Evolutionary conservation across 2,888 invertebrate species (phyloP), one percentile per base, ranked within the genome.

Genomic region (Crepidodera aurea): DNA sequence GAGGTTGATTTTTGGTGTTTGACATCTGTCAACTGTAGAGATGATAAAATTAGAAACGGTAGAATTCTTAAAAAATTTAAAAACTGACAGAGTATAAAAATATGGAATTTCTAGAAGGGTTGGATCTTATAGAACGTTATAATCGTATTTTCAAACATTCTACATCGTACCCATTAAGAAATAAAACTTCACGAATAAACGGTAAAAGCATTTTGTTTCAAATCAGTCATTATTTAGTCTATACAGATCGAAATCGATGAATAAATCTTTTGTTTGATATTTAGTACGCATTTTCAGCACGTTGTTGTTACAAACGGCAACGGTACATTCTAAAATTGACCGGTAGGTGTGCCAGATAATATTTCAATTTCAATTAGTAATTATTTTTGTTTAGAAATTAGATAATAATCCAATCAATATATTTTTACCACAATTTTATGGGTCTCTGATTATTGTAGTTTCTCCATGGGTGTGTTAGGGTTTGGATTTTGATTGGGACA

Each of bases 351-450:
- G 62, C 34, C 37, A 29, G 34, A 34, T 19, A 57, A 42, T 57
- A 62, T 62, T 62, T 62, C 62, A 34, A 46, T 57, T 57, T 62
- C 57, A 62, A 62, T 62, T 57, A 57, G 56, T 34, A 61, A 55
- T 44, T 55, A 48, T 48, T 55, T 55, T 55, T 39, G 60, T 50
- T 55, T 22, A 51, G 51, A 56, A 61, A 54, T 40, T 37, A 60
- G 60, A 54, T 60, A 60, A 54, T 50, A 42, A 51, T 56, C 25
- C 44, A 40, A 61, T 51, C 56, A 37, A 48, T 48, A 48, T 6
- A 48, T 27, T 48, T 48, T 48, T 48, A 8, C 13, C 22, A 15
- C 25, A 10, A 6, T 48, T 48, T 48, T 27, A 27, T 48, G 13
- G 44, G 42, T 29, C 29, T 29, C 10, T 29, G 29, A 29, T 29